Evolutionary conservation across 2,113 vertebrate genomes (phyloP), one percentile per base, ranked within the genome.

Genomic region (Alexandromys fortis): DNA sequence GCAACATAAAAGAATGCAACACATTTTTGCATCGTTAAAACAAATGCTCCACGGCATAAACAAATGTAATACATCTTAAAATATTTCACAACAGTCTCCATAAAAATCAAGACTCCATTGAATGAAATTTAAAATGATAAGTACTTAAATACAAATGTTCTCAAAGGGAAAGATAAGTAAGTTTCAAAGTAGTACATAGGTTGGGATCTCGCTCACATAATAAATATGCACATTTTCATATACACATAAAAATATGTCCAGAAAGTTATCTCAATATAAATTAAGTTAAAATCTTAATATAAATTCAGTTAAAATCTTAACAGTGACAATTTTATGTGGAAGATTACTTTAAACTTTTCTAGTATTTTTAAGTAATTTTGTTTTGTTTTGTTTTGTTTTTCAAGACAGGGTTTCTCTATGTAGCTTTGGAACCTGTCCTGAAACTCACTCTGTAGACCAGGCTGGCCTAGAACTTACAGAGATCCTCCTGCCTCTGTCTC

Each of bases 281-380:
- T 47, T 30, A 45, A 77, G 16, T 89, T 47, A 81, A 91, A 58
- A 58, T 83, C 91, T 92, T 61, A 89, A 95, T 95, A 86, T 65
- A 86, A 47, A 77, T 47, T 16, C 75, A 77, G 8, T 89, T 45
- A 79, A 91, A 58, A 89, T 86, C 73, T 47, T 86, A 76, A 81
- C 92, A 75, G 52, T 77, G 83, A 42, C 89, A 65, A 91, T 92
- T 86, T 94, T 30, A 55, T 28, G 2, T 49, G 6, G 19, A 89
- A 45, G 45, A 67, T 63, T 13, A 83, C 63, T 94, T 93, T 94
- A 82, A 19, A 38, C 76, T 79, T 58, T 58, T 58, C 55, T 58
- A 58, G 19, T 58, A 21, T 58, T 63, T 63, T 63, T 26, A 63
- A 63, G 61, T 63, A 63, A 63, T 63, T 63, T 65, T 65, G 24